These are phyloP conservation scores for Drosophila algonquin DNA, from an alignment of 2,888 invertebrate genomes.

Conservation along the genomic window DNA sequence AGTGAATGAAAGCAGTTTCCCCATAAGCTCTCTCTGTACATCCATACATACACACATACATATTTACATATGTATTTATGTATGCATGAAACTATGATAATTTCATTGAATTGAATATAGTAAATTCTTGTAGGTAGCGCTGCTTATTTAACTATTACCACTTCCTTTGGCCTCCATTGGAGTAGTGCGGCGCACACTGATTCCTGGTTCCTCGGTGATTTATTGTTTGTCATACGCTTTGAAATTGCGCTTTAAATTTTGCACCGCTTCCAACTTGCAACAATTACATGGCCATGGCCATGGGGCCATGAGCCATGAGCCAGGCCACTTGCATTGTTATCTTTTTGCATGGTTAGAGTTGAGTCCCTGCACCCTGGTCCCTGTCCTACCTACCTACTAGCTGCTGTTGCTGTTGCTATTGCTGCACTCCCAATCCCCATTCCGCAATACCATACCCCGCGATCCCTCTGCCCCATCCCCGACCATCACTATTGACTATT, in stretches of 20 bases:
- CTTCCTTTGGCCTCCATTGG: slow-evolving; percentile 57
- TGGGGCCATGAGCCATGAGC: slow-evolving; percentile 50
- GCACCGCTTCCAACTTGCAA: slow-evolving; percentile 63
- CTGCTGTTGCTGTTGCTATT: background rate
- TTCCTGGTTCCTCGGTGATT: slow-evolving; percentile 72
- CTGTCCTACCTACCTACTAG: slow-evolving; percentile 7
- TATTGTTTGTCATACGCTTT: slow-evolving; percentile 77
- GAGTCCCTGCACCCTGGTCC: slow-evolving; percentile 2
- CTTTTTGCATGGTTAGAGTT: slow-evolving; percentile 68
- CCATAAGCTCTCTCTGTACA: background rate
- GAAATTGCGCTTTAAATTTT: slow-evolving; percentile 80
- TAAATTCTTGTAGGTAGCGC: slow-evolving; percentile 1
- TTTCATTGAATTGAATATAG: slow-evolving; percentile 63
- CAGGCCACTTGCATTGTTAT: slow-evolving; percentile 76
- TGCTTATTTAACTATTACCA: slow-evolving; percentile 78
- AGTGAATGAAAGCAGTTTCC: slow-evolving; percentile 20
- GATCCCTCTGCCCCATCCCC: background rate
- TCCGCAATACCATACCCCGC: background rate
- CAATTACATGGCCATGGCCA: slow-evolving; percentile 73
- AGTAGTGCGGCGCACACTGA: slow-evolving; percentile 44
- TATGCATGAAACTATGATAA: slow-evolving; percentile 57
- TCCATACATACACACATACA: background rate
- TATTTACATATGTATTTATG: background rate
- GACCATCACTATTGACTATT: slow-evolving; percentile 67
- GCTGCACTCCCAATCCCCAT: slow-evolving; percentile 13